phyloP scores from a whole-genome alignment of 2,797 vertebrate genomes.

The Sarcophilus harrisii region DNA sequence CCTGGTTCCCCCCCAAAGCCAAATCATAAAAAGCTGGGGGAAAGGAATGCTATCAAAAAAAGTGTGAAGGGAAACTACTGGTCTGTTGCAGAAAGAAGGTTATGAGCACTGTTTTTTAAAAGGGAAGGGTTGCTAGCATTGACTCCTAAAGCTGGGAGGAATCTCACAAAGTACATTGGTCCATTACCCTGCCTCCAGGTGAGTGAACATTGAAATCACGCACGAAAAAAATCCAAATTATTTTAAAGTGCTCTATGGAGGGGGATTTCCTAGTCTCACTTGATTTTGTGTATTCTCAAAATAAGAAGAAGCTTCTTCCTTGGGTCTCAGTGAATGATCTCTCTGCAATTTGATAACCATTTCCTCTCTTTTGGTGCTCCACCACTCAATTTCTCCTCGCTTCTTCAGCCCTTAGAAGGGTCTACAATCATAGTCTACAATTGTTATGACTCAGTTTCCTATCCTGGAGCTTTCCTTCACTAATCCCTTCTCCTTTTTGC shows the following conservation, averaged over 20 bases:
- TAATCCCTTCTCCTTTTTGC: background rate
- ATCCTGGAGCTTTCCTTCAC: constrained; percentile 8
- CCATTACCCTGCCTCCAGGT: no score
- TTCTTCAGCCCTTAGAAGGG: constrained; percentile 35
- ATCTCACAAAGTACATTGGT: background rate
- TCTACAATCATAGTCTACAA: background rate
- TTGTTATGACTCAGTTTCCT: background rate
- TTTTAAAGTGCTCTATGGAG: constrained; percentile 25
- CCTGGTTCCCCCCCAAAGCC: constrained; percentile 49
- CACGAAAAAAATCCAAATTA: background rate
- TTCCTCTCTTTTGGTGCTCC: background rate
- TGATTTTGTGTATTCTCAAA: constrained; percentile 10
- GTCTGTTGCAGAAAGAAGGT: background rate
- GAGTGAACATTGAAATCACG: background rate
- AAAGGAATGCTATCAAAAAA: background rate
- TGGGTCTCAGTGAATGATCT: constrained; percentile 8
- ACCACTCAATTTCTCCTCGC: constrained; percentile 9
- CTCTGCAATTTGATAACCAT: constrained; percentile 33
- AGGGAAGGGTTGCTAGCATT: background rate
- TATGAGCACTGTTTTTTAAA: background rate
- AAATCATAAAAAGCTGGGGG: constrained; percentile 49
- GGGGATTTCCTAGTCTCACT: constrained; percentile 31
- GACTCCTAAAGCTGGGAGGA: background rate
- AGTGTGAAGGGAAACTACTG: background rate
- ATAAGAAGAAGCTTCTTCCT: constrained; percentile 26